Evolutionary conservation across 2,113 vertebrate genomes (phyloP).

Genomic region (Thryonomys swinderianus): DNA sequence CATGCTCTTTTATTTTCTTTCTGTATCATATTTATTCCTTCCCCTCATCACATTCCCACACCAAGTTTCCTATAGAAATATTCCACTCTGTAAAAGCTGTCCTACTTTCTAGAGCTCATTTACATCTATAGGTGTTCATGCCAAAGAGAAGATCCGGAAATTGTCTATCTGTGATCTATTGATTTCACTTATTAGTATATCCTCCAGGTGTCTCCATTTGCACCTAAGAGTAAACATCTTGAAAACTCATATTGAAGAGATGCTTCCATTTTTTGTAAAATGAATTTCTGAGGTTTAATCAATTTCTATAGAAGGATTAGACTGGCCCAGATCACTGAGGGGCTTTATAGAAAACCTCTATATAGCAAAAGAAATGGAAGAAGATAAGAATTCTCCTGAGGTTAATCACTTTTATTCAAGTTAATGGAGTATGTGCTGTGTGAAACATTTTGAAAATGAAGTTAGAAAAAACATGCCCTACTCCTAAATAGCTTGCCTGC

Average conservation of each 20-base stretch:
- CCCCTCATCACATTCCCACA: no score
- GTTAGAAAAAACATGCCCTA: not conserved
- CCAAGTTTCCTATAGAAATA: no score
- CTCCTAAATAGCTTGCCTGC: not conserved
- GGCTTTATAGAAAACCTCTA: constrained; percentile 38
- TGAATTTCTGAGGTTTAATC: not conserved
- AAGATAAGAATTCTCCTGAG: not conserved
- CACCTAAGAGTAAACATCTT: not conserved
- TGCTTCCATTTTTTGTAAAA: not conserved
- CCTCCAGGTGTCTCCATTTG: no score
- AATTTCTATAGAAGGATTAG: constrained; percentile 4
- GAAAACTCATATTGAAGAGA: not conserved
- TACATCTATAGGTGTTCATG: no score
- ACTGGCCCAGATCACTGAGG: not conserved
- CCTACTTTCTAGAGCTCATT: no score
- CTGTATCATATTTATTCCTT: no score
- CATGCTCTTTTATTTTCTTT: no score
- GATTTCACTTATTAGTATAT: no score
- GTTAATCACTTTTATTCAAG: not conserved
- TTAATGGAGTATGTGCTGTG: not conserved
- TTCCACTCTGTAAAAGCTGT: no score
- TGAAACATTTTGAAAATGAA: not conserved
- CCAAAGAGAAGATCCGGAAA: no score
- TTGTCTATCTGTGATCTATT: no score
- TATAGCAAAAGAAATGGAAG: constrained; percentile 44